A percentile compares a stretch with the other conserved stretches of the same genome.
Evolutionary conservation across 1,140 invertebrate genomes (phyloP).

Genomic region (Drosophila serrata): DNA sequence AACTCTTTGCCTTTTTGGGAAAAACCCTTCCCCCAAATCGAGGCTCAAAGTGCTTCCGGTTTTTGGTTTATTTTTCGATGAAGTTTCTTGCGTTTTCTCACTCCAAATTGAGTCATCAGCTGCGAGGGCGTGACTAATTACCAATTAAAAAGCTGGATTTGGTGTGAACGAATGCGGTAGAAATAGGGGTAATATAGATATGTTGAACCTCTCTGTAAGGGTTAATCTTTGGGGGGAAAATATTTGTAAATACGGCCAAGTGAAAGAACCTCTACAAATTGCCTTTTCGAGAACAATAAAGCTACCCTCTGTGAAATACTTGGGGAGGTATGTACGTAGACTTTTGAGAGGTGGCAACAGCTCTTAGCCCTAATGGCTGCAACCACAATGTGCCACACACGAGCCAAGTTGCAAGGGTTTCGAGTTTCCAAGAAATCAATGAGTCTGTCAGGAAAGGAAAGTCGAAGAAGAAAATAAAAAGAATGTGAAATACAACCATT

Average conservation of each 20-base stretch:
- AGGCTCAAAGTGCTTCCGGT: conserved; percentile 48
- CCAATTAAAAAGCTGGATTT: conserved; percentile 64
- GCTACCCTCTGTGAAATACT: conserved; percentile 26
- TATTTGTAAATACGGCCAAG: conserved; percentile 61
- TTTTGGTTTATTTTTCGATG: conserved; percentile 52
- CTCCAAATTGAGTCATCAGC: conserved; percentile 58
- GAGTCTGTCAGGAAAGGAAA: conserved; percentile 37
- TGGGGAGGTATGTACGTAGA: conserved; percentile 5
- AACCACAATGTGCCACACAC: conserved; percentile 27
- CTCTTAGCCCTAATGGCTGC: conserved; percentile 49
- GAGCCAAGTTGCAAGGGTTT: conserved; percentile 42
- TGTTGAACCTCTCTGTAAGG: conserved; percentile 22
- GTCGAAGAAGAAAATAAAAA: conserved; percentile 3
- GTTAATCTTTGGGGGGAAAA: conserved; percentile 43
- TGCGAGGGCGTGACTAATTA: conserved; percentile 73
- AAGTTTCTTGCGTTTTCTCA: conserved; percentile 50
- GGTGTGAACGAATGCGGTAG: conserved; percentile 50
- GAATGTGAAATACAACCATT: conserved; percentile 30
- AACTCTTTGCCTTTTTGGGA: conserved; percentile 30
- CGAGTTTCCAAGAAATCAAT: conserved; percentile 46
- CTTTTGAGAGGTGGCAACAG: conserved; percentile 48
- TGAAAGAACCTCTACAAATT: conserved; percentile 47
- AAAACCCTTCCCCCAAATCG: conserved; percentile 27
- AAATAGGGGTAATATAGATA: conserved; percentile 5
- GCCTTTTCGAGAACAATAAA: conserved; percentile 47